A percentile compares a stretch with the other conserved stretches of the same genome.
Evolutionary conservation across 2,888 invertebrate genomes (phyloP).

Genomic region (Thecocarcelia acutangulata): DNA sequence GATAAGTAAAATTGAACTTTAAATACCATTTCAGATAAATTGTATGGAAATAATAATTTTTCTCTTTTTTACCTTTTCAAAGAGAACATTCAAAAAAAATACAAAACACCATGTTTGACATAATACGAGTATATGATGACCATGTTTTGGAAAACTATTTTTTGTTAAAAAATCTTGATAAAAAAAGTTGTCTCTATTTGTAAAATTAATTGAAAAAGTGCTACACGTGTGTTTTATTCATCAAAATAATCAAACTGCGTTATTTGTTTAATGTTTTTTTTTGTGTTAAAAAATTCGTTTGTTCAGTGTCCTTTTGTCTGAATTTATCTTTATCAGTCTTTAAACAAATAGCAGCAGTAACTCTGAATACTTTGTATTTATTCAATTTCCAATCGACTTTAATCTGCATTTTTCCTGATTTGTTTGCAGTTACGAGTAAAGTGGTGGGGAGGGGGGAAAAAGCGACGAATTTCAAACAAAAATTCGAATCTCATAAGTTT

Average conservation of each 20-base stretch:
- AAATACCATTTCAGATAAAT: too few species aligned
- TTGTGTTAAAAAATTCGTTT: constrained; percentile 1
- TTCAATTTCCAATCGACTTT: constrained; percentile 8
- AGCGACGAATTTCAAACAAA: constrained; percentile 8
- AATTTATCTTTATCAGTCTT: background rate
- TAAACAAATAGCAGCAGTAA: background rate
- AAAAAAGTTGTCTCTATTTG: too few species aligned
- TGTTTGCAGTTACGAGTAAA: constrained; percentile 4
- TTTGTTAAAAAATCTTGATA: too few species aligned
- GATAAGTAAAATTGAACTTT: too few species aligned
- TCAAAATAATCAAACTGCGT: constrained; percentile 22
- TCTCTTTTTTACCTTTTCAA: too few species aligned
- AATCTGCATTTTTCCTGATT: background rate
- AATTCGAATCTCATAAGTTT: constrained; percentile 28
- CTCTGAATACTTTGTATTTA: constrained; percentile 2
- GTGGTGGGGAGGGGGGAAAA: background rate
- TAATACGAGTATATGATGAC: too few species aligned
- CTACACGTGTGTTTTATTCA: background rate
- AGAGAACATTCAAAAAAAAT: too few species aligned
- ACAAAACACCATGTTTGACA: too few species aligned
- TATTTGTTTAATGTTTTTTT: background rate
- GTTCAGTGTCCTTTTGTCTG: background rate
- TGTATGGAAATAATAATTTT: too few species aligned
- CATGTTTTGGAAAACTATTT: too few species aligned
- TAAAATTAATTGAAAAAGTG: too few species aligned